Percentiles rank a stretch among this genome's conserved stretches.
These are phyloP conservation scores for Oxystoma pomonae DNA, from an alignment of 2,888 invertebrate genomes.

Conservation along the genomic window DNA sequence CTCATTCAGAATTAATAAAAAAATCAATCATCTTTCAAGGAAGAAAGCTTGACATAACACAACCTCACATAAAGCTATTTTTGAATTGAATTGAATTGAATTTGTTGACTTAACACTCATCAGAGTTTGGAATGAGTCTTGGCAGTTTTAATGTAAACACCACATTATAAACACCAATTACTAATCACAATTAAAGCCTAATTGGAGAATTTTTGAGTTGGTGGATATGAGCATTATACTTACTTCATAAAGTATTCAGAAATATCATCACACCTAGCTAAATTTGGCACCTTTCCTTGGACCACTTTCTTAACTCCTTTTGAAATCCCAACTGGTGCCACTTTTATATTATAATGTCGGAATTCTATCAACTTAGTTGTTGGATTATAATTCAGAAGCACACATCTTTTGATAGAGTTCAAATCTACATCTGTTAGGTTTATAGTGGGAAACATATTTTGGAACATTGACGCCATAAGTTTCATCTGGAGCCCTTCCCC, in stretches of 20 bases:
- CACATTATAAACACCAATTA: too few species aligned
- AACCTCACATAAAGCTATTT: too few species aligned
- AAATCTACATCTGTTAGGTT: slow-evolving; percentile 90
- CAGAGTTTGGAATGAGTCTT: too few species aligned
- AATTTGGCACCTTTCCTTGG: slow-evolving; percentile 86
- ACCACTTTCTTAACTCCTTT: slow-evolving; percentile 90
- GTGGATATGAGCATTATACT: too few species aligned
- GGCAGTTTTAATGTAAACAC: too few species aligned
- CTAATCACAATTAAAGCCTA: too few species aligned
- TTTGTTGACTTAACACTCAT: too few species aligned
- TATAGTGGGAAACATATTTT: slow-evolving; percentile 97
- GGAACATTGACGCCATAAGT: slow-evolving; percentile 92
- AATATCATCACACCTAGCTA: slow-evolving; percentile 79
- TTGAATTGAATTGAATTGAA: too few species aligned
- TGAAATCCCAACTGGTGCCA: slow-evolving; percentile 86
- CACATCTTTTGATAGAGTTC: slow-evolving; percentile 80
- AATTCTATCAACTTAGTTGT: slow-evolving; percentile 83
- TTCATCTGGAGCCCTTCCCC: slow-evolving; percentile 87
- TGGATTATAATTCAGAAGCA: slow-evolving; percentile 86
- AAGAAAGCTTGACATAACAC: too few species aligned
- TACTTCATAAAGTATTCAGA: slow-evolving; percentile 84
- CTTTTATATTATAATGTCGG: slow-evolving; percentile 92
- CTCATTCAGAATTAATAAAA: too few species aligned
- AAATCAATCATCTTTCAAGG: too few species aligned
- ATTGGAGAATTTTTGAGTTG: too few species aligned